Base-by-base conservation (phyloP, 1,140 invertebrate genomes). In the Colletes gigas region DNA sequence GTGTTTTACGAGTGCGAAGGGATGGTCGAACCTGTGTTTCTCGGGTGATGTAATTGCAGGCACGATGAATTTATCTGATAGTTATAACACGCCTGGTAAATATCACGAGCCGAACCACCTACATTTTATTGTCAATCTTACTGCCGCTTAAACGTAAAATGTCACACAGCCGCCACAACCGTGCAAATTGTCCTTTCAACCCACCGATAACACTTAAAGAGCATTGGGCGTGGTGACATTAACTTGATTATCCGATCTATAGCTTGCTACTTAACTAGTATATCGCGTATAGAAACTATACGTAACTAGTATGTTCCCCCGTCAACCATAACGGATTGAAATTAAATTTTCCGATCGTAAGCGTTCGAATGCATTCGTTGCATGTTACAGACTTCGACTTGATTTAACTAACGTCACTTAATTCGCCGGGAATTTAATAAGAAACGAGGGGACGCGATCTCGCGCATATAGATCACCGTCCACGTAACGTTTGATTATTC, bases 31-130 rank as follows among this genome's bases (percentile, higher is more conserved):
- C n/a, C 72, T 30, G 65, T 79, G 69, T 73, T 67, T n/a, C 71
- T n/a, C 30, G 44, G 54, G 52, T 68, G 72, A 76, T 17, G 75
- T 78, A 78, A 82, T 82, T 82, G 57, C 60, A 19, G 67, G 44
- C n/a, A 57, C 21, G 52, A 78, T 71, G 52, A 82, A 77, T 78
- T 78, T 82, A 57, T 78, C 52, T 57, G 74, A 70, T 78, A 68
- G 50, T 54, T 78, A 57, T 67, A 82, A 82, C 67, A 30, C 21
- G 52, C 10, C 60, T n/a, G 39, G 15, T 73, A 82, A 82, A 79
- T 73, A 73, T 57, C 67, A 54, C 19, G 54, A 66, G n/a, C 9
- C 62, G 68, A 41, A 52, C 62, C 76, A 21, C 47, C 69, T 50
- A 79, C 76, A 55, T 82, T 68, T 67, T 62, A 81, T 69, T 81